Evolutionary conservation across 2,113 vertebrate genomes (phyloP).

Genomic region (Plotosus lineatus): DNA sequence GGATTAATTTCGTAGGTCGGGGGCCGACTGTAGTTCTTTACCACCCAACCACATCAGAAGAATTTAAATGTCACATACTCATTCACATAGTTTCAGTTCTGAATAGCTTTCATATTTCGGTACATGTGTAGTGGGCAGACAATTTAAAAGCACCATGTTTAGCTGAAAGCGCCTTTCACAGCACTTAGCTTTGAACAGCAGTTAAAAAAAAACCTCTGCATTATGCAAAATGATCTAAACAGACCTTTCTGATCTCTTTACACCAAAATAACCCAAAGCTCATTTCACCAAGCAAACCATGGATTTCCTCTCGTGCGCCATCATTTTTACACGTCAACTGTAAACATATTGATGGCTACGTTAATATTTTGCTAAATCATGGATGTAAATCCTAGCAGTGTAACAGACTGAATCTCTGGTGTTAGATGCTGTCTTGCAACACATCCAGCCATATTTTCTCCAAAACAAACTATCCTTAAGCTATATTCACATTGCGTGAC

Average conservation of each 20-base stretch:
- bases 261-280: background rate
- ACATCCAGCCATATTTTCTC: background rate
- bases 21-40: too few species aligned
- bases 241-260: background rate
- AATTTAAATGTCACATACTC: background rate
- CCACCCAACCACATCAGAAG: background rate
- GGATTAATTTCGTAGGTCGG: too few species aligned
- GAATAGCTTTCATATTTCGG: background rate
- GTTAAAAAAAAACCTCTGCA: background rate
- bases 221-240: conserved; percentile 14
- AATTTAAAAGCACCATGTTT: background rate
- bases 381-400: background rate
- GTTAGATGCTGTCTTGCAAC: conserved; percentile 2
- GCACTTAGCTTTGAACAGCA: background rate
- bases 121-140: background rate
- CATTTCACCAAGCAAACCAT: background rate
- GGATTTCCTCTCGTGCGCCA: background rate
- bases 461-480: background rate
- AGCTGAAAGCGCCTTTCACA: conserved; percentile 1
- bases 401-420: background rate
- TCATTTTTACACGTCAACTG: background rate
- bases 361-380: background rate
- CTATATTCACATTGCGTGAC: too few species aligned
- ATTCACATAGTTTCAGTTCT: background rate
- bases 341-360: background rate